Evolutionary conservation across 64 coral and sea anemone species (phyloP).

Genomic region (Montipora efflorescens): DNA sequence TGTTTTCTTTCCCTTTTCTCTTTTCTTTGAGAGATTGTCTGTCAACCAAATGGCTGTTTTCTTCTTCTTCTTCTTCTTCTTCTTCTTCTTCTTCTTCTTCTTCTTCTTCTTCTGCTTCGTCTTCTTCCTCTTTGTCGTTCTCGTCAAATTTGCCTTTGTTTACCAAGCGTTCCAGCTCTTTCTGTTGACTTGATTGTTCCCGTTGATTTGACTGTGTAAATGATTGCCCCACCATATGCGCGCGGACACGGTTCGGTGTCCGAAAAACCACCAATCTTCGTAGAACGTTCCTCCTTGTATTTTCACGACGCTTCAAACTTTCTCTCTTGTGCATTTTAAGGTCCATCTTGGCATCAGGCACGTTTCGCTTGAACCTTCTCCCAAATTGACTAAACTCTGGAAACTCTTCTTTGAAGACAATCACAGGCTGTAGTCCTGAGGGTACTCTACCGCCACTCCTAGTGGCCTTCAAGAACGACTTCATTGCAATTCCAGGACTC

Average conservation of each 20-base stretch:
- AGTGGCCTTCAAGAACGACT: slow-evolving; percentile 51
- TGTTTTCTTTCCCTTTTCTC: not conserved
- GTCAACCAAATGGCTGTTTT: not conserved
- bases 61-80: not conserved
- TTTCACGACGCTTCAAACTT: not conserved
- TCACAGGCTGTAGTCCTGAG: slow-evolving; percentile 83
- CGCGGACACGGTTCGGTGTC: not conserved
- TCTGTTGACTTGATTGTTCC: not conserved
- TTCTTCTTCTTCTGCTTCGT: not conserved
- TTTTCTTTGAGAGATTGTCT: not conserved
- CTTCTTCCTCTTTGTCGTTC: not conserved
- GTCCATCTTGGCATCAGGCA: not conserved
- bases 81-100: not conserved
- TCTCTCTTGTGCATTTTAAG: not conserved
- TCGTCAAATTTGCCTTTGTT: not conserved
- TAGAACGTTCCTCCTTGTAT: not conserved
- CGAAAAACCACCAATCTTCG: slow-evolving; percentile 5
- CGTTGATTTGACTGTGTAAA: not conserved
- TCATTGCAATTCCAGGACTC: slow-evolving; percentile 72
- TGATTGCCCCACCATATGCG: not conserved
- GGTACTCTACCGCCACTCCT: slow-evolving; percentile 56
- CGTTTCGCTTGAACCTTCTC: slow-evolving; percentile 8
- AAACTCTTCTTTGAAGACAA: slow-evolving; percentile 66
- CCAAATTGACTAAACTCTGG: slow-evolving; percentile 4
- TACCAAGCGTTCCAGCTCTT: not conserved